A percentile compares a stretch with the other conserved stretches of the same genome.
phyloP scores from a whole-genome alignment of 2,113 vertebrate genomes.

The Rhinoderma darwinii region DNA sequence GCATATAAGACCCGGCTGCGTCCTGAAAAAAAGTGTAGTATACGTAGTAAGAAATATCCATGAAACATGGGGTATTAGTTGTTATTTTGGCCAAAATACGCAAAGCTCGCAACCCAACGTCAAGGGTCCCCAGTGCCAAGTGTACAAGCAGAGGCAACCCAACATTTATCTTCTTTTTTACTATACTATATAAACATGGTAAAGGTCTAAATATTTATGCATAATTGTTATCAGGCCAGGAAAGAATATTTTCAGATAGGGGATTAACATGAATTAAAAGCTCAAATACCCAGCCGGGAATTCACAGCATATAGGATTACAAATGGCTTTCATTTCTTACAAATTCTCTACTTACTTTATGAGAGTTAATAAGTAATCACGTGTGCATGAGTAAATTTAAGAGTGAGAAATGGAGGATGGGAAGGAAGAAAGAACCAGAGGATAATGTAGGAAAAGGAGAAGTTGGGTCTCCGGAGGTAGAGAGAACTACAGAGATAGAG shows the following conservation, averaged over 20 bases:
- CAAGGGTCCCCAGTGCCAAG: too few species aligned
- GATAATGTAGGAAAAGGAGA: neutral
- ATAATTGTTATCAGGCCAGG: conserved; percentile 9
- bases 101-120: too few species aligned
- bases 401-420: neutral
- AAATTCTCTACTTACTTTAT: neutral
- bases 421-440: neutral
- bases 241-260: neutral
- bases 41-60: too few species aligned
- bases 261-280: conserved; percentile 37
- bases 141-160: neutral
- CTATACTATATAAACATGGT: neutral
- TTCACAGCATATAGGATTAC: conserved; percentile 30
- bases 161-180: neutral
- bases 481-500: neutral
- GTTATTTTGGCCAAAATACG: too few species aligned
- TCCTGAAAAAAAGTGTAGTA: too few species aligned
- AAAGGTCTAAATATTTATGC: neutral
- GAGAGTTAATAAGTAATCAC: neutral
- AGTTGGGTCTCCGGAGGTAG: neutral
- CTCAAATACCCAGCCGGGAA: conserved; percentile 8
- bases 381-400: too few species aligned
- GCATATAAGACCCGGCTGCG: too few species aligned
- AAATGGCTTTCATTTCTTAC: conserved; percentile 1
- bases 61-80: too few species aligned